phyloP scores from a whole-genome alignment of 2,113 vertebrate species.

The Pangasianodon hypophthalmus region DNA sequence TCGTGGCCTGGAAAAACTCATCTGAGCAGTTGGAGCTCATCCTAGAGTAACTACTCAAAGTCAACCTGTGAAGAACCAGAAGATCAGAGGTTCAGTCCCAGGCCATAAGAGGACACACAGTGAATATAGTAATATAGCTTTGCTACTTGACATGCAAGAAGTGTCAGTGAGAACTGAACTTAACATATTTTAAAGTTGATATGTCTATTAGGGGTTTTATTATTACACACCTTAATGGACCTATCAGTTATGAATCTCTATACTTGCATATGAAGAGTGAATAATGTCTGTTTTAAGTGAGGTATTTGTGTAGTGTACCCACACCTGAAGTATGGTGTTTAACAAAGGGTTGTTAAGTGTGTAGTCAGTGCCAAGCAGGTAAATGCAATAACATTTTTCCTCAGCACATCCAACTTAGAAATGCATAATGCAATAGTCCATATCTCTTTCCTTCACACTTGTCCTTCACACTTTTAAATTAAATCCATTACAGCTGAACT shows the following conservation, averaged over 20 bases:
- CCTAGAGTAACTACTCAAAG: constrained; percentile 74
- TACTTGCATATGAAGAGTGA: too few species aligned
- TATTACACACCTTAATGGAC: not conserved
- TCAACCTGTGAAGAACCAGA: constrained; percentile 71
- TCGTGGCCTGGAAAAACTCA: constrained; percentile 85
- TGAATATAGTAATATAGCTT: not conserved
- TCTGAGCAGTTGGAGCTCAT: constrained; percentile 83
- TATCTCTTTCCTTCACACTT: constrained; percentile 62
- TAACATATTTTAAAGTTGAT: not conserved
- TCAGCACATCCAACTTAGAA: constrained; percentile 24
- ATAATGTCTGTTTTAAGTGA: constrained; percentile 1
- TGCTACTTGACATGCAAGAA: constrained; percentile 13
- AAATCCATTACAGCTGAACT: constrained; percentile 70
- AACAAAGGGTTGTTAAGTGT: constrained; percentile 3
- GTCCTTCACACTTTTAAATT: constrained; percentile 68
- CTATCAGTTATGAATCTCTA: not conserved
- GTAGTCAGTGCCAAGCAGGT: not conserved
- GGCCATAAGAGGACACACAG: not conserved
- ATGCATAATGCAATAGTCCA: constrained; percentile 26
- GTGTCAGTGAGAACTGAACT: constrained; percentile 7
- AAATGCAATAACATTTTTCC: constrained; percentile 29
- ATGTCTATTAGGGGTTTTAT: constrained; percentile 13
- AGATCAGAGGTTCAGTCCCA: constrained; percentile 4
- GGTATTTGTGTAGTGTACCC: not conserved
- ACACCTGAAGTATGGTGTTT: not conserved